Evolutionary conservation across 1,140 invertebrate species (phyloP).

Genomic region (Drosophila cardini): DNA sequence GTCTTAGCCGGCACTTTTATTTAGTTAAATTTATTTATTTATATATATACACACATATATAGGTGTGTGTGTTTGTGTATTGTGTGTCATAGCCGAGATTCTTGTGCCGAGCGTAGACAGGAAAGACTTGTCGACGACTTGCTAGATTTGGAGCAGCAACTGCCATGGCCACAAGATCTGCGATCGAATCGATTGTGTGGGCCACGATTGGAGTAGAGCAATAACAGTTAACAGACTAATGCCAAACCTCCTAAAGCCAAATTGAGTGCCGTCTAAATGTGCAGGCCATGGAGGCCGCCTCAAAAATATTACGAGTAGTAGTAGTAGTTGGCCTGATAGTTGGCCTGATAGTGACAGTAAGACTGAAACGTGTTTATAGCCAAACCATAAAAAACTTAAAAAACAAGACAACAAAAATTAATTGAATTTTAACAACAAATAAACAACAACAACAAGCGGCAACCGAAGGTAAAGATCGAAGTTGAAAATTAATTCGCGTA

Average conservation of each 20-base stretch:
- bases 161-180: constrained; percentile 65
- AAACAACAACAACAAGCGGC: constrained; percentile 47
- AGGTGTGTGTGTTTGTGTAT: not conserved
- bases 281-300: constrained; percentile 76
- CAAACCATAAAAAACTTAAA: constrained; percentile 22
- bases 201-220: constrained; percentile 2
- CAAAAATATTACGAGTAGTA: constrained; percentile 1
- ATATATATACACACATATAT: no score
- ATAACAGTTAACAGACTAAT: constrained; percentile 24
- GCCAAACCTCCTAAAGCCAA: constrained; percentile 48
- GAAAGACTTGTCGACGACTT: constrained; percentile 71
- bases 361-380: constrained; percentile 76
- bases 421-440: constrained; percentile 74
- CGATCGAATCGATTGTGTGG: constrained; percentile 28
- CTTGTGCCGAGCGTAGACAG: constrained; percentile 50
- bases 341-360: constrained; percentile 32
- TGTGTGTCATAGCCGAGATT: constrained; percentile 36
- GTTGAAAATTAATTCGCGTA: constrained; percentile 45
- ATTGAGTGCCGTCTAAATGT: constrained; percentile 65
- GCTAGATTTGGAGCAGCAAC: constrained; percentile 71
- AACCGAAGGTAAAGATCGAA: constrained; percentile 68
- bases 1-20: constrained; percentile 17
- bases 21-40: constrained; percentile 4
- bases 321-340: constrained; percentile 62
- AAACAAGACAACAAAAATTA: constrained; percentile 34